These are phyloP conservation scores for Labeo catla DNA, from an alignment of 2,113 vertebrate species.

Conservation along the genomic window DNA sequence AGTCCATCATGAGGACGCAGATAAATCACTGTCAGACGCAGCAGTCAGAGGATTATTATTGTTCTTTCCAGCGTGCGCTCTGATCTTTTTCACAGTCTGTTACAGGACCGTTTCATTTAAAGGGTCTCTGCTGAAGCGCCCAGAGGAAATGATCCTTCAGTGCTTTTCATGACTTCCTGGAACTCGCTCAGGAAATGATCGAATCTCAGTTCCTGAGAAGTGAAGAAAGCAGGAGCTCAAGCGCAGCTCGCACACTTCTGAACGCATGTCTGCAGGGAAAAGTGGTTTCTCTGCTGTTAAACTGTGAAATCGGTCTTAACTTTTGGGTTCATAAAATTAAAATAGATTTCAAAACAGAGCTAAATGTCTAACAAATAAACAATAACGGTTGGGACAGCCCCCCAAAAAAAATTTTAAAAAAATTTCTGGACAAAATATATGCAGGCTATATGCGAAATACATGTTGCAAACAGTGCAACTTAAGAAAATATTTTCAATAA, in stretches of 20 bases:
- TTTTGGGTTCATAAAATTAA: background rate
- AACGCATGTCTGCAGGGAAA: background rate
- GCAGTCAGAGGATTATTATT: background rate
- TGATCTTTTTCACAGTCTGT: background rate
- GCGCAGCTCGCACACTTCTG: background rate
- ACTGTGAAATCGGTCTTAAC: background rate
- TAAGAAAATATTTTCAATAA: no score
- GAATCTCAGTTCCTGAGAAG: conserved; percentile 16
- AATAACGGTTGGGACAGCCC: background rate
- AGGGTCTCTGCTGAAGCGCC: background rate
- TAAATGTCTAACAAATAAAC: background rate
- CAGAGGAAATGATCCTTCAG: conserved; percentile 2
- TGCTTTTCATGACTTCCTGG: conserved; percentile 13
- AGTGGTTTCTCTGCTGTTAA: background rate
- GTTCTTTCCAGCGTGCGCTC: background rate
- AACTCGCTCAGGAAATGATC: conserved; percentile 10
- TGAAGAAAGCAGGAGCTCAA: background rate
- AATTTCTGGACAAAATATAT: background rate
- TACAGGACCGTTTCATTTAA: background rate
- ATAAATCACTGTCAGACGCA: background rate
- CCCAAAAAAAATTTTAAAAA: background rate
- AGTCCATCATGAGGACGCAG: background rate
- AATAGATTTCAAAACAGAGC: background rate
- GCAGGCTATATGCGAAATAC: background rate
- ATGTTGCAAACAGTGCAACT: background rate